A percentile compares a stretch with the other conserved stretches of the same genome.
Conservation (phyloP, 2,888 invertebrate genomes). For the Conomelus anceps region DNA sequence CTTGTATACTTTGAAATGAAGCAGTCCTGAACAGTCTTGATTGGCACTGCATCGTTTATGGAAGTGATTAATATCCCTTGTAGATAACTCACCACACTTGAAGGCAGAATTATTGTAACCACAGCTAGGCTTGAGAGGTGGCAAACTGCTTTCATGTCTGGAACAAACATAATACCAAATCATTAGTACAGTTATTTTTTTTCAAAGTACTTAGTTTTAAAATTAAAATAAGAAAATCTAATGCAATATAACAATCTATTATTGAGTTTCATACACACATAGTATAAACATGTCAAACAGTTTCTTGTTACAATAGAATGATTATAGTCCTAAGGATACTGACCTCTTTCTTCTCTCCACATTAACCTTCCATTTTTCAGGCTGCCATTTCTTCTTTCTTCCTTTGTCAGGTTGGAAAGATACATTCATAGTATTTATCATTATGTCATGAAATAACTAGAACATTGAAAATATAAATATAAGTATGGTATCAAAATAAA, state of each 20-base stretch:
- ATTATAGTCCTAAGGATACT: not conserved
- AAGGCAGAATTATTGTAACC: no score
- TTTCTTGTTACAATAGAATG: no score
- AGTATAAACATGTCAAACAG: not conserved
- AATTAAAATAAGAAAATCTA: no score
- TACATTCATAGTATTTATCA: not conserved
- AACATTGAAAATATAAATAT: no score
- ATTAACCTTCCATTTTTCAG: not conserved
- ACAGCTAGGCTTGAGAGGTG: no score
- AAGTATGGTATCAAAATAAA: no score
- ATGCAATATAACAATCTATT: not conserved
- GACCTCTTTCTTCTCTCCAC: not conserved
- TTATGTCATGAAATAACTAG: not conserved
- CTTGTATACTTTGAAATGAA: not conserved
- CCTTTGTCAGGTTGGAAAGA: not conserved
- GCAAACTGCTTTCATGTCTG: not conserved
- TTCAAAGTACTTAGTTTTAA: no score
- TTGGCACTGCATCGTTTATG: no score
- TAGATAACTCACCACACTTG: no score
- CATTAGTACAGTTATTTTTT: no score
- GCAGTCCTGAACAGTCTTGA: not conserved
- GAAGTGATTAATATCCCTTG: no score
- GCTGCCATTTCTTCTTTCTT: not conserved
- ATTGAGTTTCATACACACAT: not conserved
- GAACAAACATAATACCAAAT: not conserved